Percentiles rank a stretch among this genome's conserved stretches.
phyloP scores from a whole-genome alignment of 2,888 invertebrate genomes.

The Cantharis rufa region DNA sequence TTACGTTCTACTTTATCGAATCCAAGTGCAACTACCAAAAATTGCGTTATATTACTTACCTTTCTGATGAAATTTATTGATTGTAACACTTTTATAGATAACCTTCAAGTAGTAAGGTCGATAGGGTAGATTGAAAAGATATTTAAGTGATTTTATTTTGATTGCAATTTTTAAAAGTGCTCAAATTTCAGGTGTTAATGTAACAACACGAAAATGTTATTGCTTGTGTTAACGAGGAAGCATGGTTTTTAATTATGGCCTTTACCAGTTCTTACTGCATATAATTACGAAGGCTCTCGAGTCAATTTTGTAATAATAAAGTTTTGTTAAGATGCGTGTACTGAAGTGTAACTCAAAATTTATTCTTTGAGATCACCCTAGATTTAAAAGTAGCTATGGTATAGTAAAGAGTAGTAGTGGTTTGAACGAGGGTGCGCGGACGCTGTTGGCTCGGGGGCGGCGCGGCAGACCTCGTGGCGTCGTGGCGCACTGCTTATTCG shows the following conservation, averaged over 20 bases:
- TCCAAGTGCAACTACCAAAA: slow-evolving; percentile 35
- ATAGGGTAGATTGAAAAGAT: background rate
- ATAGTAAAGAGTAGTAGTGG: slow-evolving; percentile 38
- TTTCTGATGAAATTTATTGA: slow-evolving; percentile 40
- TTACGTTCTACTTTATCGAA: slow-evolving; percentile 41
- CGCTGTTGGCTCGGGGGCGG: slow-evolving; percentile 45
- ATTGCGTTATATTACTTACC: slow-evolving; percentile 40
- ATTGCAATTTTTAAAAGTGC: background rate
- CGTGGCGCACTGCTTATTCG: slow-evolving; percentile 51
- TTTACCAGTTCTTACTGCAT: background rate
- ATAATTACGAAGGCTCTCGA: background rate
- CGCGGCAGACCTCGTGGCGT: slow-evolving; percentile 53
- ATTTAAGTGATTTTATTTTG: background rate
- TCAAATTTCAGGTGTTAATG: background rate
- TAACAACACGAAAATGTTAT: background rate
- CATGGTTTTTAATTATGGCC: background rate
- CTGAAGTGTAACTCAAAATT: slow-evolving; percentile 15
- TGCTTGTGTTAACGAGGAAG: background rate
- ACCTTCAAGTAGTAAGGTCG: background rate
- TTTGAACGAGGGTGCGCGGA: slow-evolving; percentile 46
- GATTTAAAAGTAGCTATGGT: slow-evolving; percentile 39
- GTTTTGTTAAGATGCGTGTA: background rate
- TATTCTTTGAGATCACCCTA: slow-evolving; percentile 40
- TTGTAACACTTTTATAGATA: slow-evolving; percentile 34
- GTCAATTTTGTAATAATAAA: background rate